Base-by-base conservation (phyloP, 2,888 invertebrate species). In the Andrena trimmerana region DNA sequence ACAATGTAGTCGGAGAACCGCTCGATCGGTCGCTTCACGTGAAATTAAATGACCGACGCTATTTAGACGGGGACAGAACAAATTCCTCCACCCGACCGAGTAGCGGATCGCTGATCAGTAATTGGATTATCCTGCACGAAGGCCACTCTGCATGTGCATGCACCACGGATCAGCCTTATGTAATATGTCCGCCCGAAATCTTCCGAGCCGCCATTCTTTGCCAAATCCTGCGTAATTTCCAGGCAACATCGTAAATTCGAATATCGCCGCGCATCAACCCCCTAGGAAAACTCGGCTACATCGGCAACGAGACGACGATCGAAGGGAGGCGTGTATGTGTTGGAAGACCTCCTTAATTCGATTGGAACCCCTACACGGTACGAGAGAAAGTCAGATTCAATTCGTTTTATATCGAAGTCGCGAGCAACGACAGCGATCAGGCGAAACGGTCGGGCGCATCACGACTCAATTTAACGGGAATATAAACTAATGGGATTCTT, bases 21-120 rank as follows among this genome's bases (percentile, higher is more conserved):
- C 20, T 78, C 66, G 73, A 71, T 62, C 63, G 48, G 57, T 67
- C 42, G 81, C 20, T 79, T 66, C 66, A 71, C 75, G 76, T 60
- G 81, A 80, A 84, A 87, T 87, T 87, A 80, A 80, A 78, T 69
- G 81, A 75, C 66, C 72, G 74, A n/a, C 42, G 65, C 54, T 84
- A 78, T 87, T 86, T 85, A 73, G 57, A 68, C 71, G 24, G 20
- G 71, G 57, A 50, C 7, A 29, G 78, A 81, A 84, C 73, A 78
- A 81, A 84, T 86, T 75, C 62, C 78, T 69, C 68, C 31, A 68
- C 48, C 29, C 29, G 24, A 2, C 52, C 31, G 20, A 66, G 42
- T 42, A 76, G 54, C 52, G 59, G 48, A 27, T 57, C 62, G 65
- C 52, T 42, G 78, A 63, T 68, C 52, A 63, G 31, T 54, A 74